Evolutionary conservation across 2,113 vertebrate species (phyloP).

Genomic region (Xiphorhynchus elegans): DNA sequence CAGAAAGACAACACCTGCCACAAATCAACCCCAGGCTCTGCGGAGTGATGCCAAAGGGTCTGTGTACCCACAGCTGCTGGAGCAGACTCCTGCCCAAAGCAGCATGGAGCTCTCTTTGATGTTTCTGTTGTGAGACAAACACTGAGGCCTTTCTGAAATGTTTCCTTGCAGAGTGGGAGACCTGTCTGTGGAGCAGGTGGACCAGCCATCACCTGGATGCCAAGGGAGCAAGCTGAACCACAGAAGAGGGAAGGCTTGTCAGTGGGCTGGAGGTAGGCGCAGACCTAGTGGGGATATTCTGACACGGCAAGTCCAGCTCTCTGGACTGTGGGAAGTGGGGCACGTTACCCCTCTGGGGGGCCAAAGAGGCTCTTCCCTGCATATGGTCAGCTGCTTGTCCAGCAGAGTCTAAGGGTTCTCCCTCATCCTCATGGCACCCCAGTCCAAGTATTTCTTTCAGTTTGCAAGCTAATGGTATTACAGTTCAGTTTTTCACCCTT

Average conservation of each 20-base stretch:
- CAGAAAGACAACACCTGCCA: background rate
- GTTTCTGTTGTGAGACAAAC: background rate
- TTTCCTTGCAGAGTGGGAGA: background rate
- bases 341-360: background rate
- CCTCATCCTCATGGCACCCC: background rate
- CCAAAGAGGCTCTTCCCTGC: background rate
- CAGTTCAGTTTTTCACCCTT: background rate
- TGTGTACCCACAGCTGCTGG: background rate
- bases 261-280: background rate
- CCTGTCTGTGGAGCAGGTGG: accelerated
- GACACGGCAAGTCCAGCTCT: background rate
- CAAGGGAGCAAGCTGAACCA: background rate
- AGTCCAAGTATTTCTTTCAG: background rate
- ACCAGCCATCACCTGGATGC: background rate
- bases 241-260: background rate
- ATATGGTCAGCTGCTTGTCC: background rate
- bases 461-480: background rate
- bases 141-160: background rate
- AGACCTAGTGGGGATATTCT: background rate
- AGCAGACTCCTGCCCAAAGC: background rate
- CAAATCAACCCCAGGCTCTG: background rate
- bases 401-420: background rate
- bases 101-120: background rate
- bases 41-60: background rate
- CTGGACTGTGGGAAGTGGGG: background rate